Evolutionary conservation across 2,797 vertebrate genomes (phyloP), one percentile per base, ranked within the genome.

Genomic region (Paramormyrops hopkinsi): DNA sequence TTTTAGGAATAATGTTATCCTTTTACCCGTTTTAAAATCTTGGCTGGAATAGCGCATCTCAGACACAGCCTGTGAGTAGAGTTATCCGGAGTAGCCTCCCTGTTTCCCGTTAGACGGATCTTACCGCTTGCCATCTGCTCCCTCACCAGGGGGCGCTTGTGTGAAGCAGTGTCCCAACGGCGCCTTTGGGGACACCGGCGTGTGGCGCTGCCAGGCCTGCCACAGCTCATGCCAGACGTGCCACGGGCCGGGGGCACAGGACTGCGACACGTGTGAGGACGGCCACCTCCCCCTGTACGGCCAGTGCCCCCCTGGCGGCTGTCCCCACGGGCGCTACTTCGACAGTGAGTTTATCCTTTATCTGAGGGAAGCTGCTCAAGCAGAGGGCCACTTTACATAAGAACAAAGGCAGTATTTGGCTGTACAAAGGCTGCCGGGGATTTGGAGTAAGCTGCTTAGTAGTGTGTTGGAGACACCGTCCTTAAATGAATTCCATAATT

Each of bases 191-290:
- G 95, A 96, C 88, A 87, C 94, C 93, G 94, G 91, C 62, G 95
- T 94, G 87, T 94, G 95, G 95, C 95, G 93, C 92, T 96, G 96
- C 89, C 94, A 96, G 94, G 69, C 93, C 54, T 97, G 96, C 87
- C 95, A 96, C 92, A 92, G 92, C 89, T 96, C 94, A 0, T 96
- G 96, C 89, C 93, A 95, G 90, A 92, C 94, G 0, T 96, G 95
- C 86, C 94, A 95, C 0, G 96, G 96, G 19, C 93, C 95, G 19
- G 94, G 91, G 54, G 91, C 33, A 11, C 76, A 92, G 86, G 95
- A 96, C 92, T 97, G 96, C 51, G 93, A 95, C 90, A 86, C 93
- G 6, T 97, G 96, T 89, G 92, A 91, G 1, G 93, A 93, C 46
- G 95, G 94, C 84, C 94, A 93, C 85, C 69, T 91, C 7, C 93